Percentiles rank a stretch among this genome's conserved stretches.
These are phyloP conservation scores for Channa maculata DNA, from an alignment of 2,113 vertebrate genomes.

Conservation along the genomic window DNA sequence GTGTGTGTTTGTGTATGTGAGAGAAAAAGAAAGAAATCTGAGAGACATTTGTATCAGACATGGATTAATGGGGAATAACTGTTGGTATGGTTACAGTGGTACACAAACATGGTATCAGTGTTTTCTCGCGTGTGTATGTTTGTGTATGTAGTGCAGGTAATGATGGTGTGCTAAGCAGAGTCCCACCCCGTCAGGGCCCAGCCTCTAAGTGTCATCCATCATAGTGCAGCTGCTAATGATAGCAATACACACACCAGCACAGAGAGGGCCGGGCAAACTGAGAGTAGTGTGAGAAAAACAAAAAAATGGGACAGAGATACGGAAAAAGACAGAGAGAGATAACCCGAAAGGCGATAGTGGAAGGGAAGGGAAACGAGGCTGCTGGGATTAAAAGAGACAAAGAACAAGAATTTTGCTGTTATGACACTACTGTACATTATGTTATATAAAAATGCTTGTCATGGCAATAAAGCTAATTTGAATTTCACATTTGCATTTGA, in stretches of 20 bases:
- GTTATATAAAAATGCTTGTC: conserved; percentile 37
- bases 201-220: conserved; percentile 70
- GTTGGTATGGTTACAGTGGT: neutral
- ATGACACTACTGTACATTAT: conserved; percentile 13
- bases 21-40: neutral
- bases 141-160: conserved; percentile 48
- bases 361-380: conserved; percentile 11
- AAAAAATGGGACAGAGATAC: conserved; percentile 4
- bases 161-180: conserved; percentile 60
- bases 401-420: conserved; percentile 1
- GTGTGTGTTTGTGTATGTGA: conserved; percentile 2
- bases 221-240: conserved; percentile 69
- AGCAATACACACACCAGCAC: conserved; percentile 52
- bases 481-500: conserved; percentile 50
- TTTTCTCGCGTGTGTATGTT: neutral
- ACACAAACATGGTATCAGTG: neutral
- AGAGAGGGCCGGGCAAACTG: conserved; percentile 23
- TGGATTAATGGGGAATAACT: conserved; percentile 6
- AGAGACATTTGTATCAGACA: conserved; percentile 23
- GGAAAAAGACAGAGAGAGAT: conserved; percentile 14
- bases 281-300: neutral
- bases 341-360: conserved; percentile 1
- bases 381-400: conserved; percentile 28
- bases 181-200: conserved; percentile 46
- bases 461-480: conserved; percentile 35